Evolutionary conservation across 2,797 vertebrate genomes (phyloP).

Genomic region (Lithobates pipiens): DNA sequence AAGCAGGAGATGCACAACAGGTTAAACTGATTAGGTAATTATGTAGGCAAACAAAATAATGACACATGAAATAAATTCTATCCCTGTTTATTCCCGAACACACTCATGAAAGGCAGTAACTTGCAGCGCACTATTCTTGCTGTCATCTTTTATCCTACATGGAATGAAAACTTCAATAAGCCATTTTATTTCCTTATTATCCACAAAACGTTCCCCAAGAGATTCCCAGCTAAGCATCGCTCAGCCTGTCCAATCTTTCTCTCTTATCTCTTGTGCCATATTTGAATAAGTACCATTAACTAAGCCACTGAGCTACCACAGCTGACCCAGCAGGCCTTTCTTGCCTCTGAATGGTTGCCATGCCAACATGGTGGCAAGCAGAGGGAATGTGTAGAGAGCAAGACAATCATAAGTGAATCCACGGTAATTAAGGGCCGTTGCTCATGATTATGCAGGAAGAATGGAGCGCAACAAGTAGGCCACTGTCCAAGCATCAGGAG

Average conservation of each 20-base stretch:
- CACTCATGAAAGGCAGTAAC: too few relatives aligned
- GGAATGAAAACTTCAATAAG: neutral
- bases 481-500: constrained; percentile 63
- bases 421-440: constrained; percentile 31
- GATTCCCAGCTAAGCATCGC: constrained; percentile 45
- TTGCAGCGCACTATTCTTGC: too few relatives aligned
- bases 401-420: constrained; percentile 60
- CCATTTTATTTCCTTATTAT: neutral
- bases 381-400: constrained; percentile 50
- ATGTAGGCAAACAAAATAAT: too few relatives aligned
- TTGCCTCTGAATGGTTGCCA: constrained; percentile 62
- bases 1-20: too few relatives aligned
- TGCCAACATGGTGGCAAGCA: constrained; percentile 60
- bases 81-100: too few relatives aligned
- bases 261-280: constrained; percentile 24
- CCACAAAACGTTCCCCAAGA: neutral
- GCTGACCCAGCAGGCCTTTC: constrained; percentile 63
- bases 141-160: neutral
- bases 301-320: constrained; percentile 53
- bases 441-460: constrained; percentile 58
- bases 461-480: constrained; percentile 72
- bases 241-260: neutral
- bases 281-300: constrained; percentile 41
- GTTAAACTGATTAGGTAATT: too few relatives aligned
- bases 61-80: too few relatives aligned